Evolutionary conservation across 2,888 invertebrate species (phyloP), one percentile per base, ranked within the genome.

Genomic region (Agriopis leucophaearia): DNA sequence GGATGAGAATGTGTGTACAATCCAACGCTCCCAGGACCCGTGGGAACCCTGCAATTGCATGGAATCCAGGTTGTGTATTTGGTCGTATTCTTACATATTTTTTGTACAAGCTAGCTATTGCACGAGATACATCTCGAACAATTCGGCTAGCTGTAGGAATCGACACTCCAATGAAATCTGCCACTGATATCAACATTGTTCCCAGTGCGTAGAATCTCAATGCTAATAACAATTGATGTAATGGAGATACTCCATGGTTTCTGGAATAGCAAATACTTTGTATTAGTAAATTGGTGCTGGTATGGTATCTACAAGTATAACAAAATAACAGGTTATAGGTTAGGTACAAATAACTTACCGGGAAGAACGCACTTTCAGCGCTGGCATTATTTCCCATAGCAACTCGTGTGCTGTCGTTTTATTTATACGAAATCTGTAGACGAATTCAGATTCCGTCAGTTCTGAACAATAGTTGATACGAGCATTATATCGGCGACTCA

Each of bases 171-270:
- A 42, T 7, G 13, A 55, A 55, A 8, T 55, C 55, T 3, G 55
- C 42, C 1, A 55, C 55, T 12, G 77, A 75, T 35, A 73, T 13
- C 0, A 77, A 61, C 78, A 76, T 76, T 16, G 78, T 76, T 0
- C 78, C 78, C 38, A 77, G 58, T 16, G 79, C 79, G 65, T 76
- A 79, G 27, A 35, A 51, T 13, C 50, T 27, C 18, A 51, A 35
- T 13, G 50, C 35, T 40, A 79, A 54, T 1, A 79, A 38, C 13
- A 55, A 18, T 42, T 77, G 75, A 57, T 77, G 77, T 12, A 78
- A 63, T 18, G 79, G 73, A 1, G 76, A 57, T 4, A 79, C 57
- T 8, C 75, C 78, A 65, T 74, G 50, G 65, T 77, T 77, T 18
- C 74, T 76, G 63, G 18, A 69, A 65, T 16, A n/a, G 27, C 27